These are phyloP conservation scores for cat (Felis catus) DNA, from an alignment of 2,113 vertebrate species.

Conservation along the genomic window F.catus_Fca126_mat1.0 CM031425.1:13592001-13592500, in stretches of 20 bases:
- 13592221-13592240: background rate
- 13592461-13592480: background rate
- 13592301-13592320: background rate
- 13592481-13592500: conserved; percentile 5
- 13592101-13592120: background rate
- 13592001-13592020: background rate
- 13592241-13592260: background rate
- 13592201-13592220: conserved; percentile 38
- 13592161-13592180: background rate
- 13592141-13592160: background rate
- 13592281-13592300: background rate
- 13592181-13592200: conserved; percentile 11
- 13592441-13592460: background rate
- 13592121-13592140: background rate
- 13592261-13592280: background rate
- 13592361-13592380: background rate
- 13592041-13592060: background rate
- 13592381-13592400: background rate
- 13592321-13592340: background rate
- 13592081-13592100: background rate
- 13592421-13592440: background rate
- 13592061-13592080: background rate
- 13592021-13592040: background rate
- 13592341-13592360: conserved; percentile 19
- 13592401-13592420: background rate